Percentiles rank a stretch among this genome's conserved stretches.
phyloP scores from a whole-genome alignment of 2,113 vertebrate species.

The Galbula dea region DNA sequence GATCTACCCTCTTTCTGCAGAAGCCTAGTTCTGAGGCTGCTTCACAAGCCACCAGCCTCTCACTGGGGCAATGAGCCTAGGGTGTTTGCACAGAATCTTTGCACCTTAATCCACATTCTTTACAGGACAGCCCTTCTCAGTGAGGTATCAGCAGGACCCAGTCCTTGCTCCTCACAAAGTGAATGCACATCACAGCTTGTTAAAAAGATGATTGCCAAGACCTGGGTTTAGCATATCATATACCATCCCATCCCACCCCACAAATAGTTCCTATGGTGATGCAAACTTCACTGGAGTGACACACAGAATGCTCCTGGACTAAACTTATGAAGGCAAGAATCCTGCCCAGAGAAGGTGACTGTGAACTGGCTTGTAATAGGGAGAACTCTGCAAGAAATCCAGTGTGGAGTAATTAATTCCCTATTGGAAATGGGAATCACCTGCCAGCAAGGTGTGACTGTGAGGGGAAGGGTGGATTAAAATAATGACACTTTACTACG shows the following conservation, averaged over 20 bases:
- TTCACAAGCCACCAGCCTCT: not conserved
- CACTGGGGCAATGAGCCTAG: fast-evolving
- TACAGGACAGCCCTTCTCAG: not conserved
- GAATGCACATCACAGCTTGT: fast-evolving
- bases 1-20: not conserved
- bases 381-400: not conserved
- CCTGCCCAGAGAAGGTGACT: not conserved
- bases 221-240: not conserved
- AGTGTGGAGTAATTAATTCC: not conserved
- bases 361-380: not conserved
- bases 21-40: not conserved
- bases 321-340: not conserved
- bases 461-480: not conserved
- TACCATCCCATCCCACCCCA: not conserved
- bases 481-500: not conserved
- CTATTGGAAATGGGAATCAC: not conserved
- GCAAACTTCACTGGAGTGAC: not conserved
- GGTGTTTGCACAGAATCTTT: no score
- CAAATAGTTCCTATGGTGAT: fast-evolving
- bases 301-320: not conserved
- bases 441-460: not conserved
- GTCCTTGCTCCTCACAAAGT: not conserved
- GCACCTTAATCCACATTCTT: no score
- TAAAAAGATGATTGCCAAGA: not conserved
- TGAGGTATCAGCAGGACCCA: fast-evolving